Evolutionary conservation across 2,113 vertebrate genomes (phyloP), one percentile per base, ranked within the genome.

Genomic region (Tachysurus fulvidraco): DNA sequence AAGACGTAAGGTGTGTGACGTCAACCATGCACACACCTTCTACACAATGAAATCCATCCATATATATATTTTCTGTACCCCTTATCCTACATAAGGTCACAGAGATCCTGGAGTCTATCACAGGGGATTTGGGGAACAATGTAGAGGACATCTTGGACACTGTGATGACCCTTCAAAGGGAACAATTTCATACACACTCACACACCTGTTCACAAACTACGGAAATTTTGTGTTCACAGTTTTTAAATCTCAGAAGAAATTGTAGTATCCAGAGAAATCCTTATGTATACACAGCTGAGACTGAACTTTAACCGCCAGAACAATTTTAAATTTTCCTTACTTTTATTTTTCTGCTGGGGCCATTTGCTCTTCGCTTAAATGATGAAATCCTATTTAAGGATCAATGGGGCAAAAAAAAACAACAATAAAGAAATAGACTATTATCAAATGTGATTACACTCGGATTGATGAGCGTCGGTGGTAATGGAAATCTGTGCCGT

Each of bases 331-430:
- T 94, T 93, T 90, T 93, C 90, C 73, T 89, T 89, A 88, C 91
- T 91, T 91, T 90, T 90, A 93, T 91, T 87, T 92, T 87, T 85
- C 91, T 92, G 85, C 86, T 78, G 84, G 54, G 89, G 89, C 89
- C 89, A 90, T 82, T 92, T 86, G 85, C 28, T 62, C 60, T 4
- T 87, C 89, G 88, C 88, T 90, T 90, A 54, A 62, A 85, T 28
- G 46, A 89, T 90, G 89, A 92, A 94, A 94, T 94, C 90, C 92
- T 91, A 88, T 94, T 94, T 92, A 93, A 93, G 93, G 93, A 93
- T 92, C 89, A 89, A 84, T 85, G 89, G 88, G 93, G 91, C 92
- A 41, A 30, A 76, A 83, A 80, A 79, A 19, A 13, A 55, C 12
- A 52, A 84, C 41, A 60, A 25, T 17, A 65, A 79, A 73, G 65